Conservation (phyloP, 92 coral and sea anemone genomes). For the Palythoa grandiflora region DNA sequence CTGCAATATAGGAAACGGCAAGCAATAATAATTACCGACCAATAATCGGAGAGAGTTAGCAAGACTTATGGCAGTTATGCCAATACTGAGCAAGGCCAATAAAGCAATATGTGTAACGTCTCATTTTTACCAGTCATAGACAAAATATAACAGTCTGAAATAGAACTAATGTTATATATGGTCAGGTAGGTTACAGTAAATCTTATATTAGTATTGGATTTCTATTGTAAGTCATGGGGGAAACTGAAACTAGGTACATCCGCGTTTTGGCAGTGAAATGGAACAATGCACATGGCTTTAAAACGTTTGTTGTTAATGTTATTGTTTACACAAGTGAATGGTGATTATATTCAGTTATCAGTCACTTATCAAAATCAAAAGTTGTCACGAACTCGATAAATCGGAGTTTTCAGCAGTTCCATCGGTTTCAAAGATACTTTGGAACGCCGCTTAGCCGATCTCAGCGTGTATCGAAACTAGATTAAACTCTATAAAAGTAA, state of each 20-base stretch:
- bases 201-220: not conserved
- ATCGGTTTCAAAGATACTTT: not conserved
- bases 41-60: slow-evolving; percentile 6
- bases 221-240: not conserved
- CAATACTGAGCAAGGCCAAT: slow-evolving; percentile 25
- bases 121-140: slow-evolving; percentile 6
- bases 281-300: slow-evolving; percentile 33
- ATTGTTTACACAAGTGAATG: not conserved
- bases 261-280: too few relatives aligned
- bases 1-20: slow-evolving; percentile 31
- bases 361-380: not conserved
- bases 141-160: not conserved
- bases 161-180: too few relatives aligned
- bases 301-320: not conserved
- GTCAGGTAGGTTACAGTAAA: not conserved
- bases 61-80: not conserved
- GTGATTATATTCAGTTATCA: too few relatives aligned
- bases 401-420: not conserved
- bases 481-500: not conserved
- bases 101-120: not conserved
- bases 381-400: slow-evolving; percentile 14
- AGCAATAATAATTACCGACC: slow-evolving; percentile 20
- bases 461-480: not conserved
- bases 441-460: not conserved
- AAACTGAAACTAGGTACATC: not conserved